These are phyloP conservation scores for crab-eating macaque (Macaca fascicularis) DNA, from an alignment of 2,113 vertebrate genomes.

Conservation along the genomic window DNA sequence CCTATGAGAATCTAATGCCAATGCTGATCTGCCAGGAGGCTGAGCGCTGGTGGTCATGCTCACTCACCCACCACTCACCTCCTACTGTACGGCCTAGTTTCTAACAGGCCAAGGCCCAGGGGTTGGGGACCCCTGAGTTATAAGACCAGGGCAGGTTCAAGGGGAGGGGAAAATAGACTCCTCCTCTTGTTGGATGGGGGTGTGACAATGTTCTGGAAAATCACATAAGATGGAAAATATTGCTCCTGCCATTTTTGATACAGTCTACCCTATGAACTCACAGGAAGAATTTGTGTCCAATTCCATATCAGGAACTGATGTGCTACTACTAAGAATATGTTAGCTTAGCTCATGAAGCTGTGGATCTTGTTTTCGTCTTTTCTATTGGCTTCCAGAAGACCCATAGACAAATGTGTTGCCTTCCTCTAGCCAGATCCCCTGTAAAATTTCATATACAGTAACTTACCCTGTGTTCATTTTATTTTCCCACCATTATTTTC, in stretches of 20 bases:
- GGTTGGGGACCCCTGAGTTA: too few species aligned
- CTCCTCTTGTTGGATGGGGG: background rate
- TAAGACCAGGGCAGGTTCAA: background rate
- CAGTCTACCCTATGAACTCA: background rate
- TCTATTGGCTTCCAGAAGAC: background rate
- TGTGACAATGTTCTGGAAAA: background rate
- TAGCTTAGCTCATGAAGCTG: background rate
- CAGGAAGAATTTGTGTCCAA: background rate
- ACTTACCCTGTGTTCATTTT: background rate
- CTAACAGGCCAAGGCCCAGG: too few species aligned
- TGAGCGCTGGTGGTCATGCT: too few species aligned
- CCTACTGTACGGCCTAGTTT: too few species aligned
- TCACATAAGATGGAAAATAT: background rate
- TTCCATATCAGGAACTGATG: background rate
- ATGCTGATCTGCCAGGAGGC: too few species aligned
- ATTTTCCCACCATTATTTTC: conserved; percentile 11
- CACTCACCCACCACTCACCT: too few species aligned
- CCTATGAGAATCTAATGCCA: too few species aligned
- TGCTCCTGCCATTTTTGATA: background rate
- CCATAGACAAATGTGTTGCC: background rate
- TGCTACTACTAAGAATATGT: background rate
- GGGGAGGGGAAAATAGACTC: background rate
- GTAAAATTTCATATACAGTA: background rate
- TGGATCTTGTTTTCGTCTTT: background rate
- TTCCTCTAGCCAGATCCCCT: background rate